Conservation (phyloP, 2,113 vertebrate genomes). For the Halichoeres trimaculatus region DNA sequence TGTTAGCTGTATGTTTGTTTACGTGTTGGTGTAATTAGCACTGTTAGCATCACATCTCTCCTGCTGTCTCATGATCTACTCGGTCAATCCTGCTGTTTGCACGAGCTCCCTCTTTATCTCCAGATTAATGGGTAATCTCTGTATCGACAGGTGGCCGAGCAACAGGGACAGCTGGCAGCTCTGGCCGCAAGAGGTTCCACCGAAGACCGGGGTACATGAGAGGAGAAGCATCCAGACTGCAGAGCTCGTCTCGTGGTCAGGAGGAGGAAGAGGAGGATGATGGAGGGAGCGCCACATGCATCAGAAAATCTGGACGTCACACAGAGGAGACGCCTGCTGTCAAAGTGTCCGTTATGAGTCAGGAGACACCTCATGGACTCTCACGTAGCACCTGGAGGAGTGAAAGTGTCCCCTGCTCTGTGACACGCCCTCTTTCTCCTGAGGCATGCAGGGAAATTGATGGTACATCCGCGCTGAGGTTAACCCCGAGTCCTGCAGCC, state of each 20-base stretch:
- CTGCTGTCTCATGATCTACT: conserved; percentile 14
- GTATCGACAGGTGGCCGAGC: conserved; percentile 65
- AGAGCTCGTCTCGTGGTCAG: conserved; percentile 28
- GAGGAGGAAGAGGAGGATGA: conserved; percentile 57
- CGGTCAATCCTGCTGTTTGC: conserved; percentile 28
- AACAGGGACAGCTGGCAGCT: conserved; percentile 51
- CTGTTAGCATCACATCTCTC: conserved; percentile 7
- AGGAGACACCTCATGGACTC: conserved; percentile 21
- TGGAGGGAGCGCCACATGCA: conserved; percentile 19
- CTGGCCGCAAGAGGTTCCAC: conserved; percentile 77
- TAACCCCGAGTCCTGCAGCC: background rate
- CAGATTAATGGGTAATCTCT: conserved; percentile 78
- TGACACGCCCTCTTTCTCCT: background rate
- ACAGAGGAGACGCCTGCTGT: conserved; percentile 37
- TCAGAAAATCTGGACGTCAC: conserved; percentile 51
- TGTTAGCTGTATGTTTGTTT: background rate
- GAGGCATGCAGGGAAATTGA: conserved; percentile 9
- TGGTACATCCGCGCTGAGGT: conserved; percentile 30
- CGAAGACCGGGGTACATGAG: conserved; percentile 87
- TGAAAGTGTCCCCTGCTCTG: conserved; percentile 12
- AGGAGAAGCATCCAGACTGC: conserved; percentile 62
- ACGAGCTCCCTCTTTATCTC: conserved; percentile 49
- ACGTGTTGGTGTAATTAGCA: conserved; percentile 18
- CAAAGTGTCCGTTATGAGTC: conserved; percentile 35
- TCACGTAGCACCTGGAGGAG: conserved; percentile 29